A percentile compares a stretch with the other conserved stretches of the same genome.
Evolutionary conservation across 2,888 invertebrate genomes (phyloP).

Genomic region (Pantelozetes paolii): DNA sequence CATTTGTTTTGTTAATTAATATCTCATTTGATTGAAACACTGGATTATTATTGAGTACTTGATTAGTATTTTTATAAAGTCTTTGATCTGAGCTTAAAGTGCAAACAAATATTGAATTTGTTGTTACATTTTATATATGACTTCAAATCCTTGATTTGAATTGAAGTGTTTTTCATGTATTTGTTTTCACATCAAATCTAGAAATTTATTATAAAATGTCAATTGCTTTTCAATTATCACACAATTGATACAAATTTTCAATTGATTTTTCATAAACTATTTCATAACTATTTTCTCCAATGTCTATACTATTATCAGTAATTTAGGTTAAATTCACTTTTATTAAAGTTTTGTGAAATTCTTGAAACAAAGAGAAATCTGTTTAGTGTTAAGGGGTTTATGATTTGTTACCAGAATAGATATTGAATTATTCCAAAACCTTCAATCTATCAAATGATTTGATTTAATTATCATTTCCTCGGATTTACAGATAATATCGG

Average conservation of each 20-base stretch:
- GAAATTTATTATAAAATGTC: background rate
- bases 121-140: background rate
- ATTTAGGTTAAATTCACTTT: background rate
- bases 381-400: background rate
- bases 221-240: background rate
- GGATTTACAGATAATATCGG: background rate
- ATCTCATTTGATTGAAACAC: too few relatives aligned
- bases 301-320: too few relatives aligned
- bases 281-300: too few relatives aligned
- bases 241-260: background rate
- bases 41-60: too few relatives aligned
- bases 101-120: background rate
- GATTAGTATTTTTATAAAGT: too few relatives aligned
- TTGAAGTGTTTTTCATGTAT: background rate
- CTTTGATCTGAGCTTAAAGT: constrained; percentile 6
- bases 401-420: too few relatives aligned
- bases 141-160: too few relatives aligned
- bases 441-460: too few relatives aligned
- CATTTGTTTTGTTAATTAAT: too few relatives aligned
- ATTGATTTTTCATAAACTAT: background rate
- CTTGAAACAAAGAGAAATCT: background rate
- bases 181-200: background rate
- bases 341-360: background rate
- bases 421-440: too few relatives aligned
- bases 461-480: background rate